Base-by-base conservation (phyloP, 2,797 vertebrate genomes). In the Cryptoblepharus egeriae region DNA sequence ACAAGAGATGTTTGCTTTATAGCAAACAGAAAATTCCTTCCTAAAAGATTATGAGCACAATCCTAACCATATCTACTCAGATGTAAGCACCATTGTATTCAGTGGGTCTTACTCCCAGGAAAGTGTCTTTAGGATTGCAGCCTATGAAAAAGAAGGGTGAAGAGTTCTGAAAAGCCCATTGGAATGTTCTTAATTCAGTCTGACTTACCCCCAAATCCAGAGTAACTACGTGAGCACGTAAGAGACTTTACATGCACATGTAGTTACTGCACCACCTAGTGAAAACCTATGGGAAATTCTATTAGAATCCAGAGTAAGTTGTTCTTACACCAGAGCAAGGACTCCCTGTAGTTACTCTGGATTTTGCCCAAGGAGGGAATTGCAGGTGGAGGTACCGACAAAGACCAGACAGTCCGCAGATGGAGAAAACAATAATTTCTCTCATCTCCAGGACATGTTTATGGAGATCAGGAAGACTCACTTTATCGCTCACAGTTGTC, bases 331-430 rank as follows among this genome's bases (percentile, higher is more conserved):
- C n/a, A n/a, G n/a, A n/a, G n/a, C n/a, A n/a, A n/a, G n/a, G n/a
- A n/a, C n/a, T n/a, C n/a, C n/a, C n/a, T n/a, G n/a, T n/a, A n/a
- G n/a, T n/a, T n/a, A n/a, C n/a, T n/a, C n/a, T n/a, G n/a, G n/a
- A n/a, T n/a, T n/a, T n/a, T n/a, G n/a, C n/a, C n/a, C n/a, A 75
- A 49, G 75, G 42, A 49, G 10, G 74, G 77, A 75, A 82, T 39
- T 57, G 26, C 76, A 82, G 37, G 37, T 7, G 28, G 58, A 84
- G 20, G 39, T 11, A 6, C 6, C 57, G 65, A 63, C 30, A 39
- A 58, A 42, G 26, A 0, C 0, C 0, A 0, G 12, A 12, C 1
- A 63, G 45, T 0, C 81, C 63, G 72, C 28, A 57, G 35, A 67
- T 22, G 30, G 77, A 18, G 30, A 57, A 80, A 81, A 74, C 28